Base-by-base conservation (phyloP, 2,797 vertebrate species). In the Sebastes cheni region DNA sequence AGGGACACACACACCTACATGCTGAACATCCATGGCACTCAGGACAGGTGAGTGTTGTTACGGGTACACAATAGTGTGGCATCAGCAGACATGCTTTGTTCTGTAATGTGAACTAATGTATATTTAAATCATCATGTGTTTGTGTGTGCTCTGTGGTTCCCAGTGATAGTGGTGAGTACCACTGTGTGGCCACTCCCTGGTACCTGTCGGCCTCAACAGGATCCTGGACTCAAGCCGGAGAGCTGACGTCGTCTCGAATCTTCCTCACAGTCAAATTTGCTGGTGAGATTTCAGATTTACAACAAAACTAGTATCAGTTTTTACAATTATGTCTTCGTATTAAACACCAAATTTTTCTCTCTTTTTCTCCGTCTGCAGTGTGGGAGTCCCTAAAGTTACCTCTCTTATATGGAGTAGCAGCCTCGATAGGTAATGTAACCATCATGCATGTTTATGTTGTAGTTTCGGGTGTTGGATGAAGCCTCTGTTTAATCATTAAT, bases 351-450 rank as follows among this genome's bases (percentile, higher is more conserved):
- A 8, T 84, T 22, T 68, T 14, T 65, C 23, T 69, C 1, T 42
- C 39, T 42, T 16, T 42, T 20, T 75, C 13, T 64, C 64, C 9
- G 12, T 60, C 84, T 89, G n/a, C 93, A 99, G 98, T 99, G 84
- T 96, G 98, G 95, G 97, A 97, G 7, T 97, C 97, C 73, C 96
- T 99, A 89, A 97, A 97, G 95, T 93, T 97, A 50, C 98, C 98
- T 1, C 95, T 99, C 72, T 88, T 99, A 83, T 98, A 99, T 4
- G 98, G 98, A 2, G 88, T 95, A 1, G 93, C 95, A 0, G 95
- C 97, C 72, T 97, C 98, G 6, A 34, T 95, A 83, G 94, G 94
- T 95, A 93, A 91, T 3, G 16, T 30, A 25, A 32, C 18, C 39
- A 12, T 46, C 64, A 39, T 2, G 20, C 25, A 36, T n/a, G 23